phyloP scores from a whole-genome alignment of 2,113 vertebrate species.

The Notothenia rossii region DNA sequence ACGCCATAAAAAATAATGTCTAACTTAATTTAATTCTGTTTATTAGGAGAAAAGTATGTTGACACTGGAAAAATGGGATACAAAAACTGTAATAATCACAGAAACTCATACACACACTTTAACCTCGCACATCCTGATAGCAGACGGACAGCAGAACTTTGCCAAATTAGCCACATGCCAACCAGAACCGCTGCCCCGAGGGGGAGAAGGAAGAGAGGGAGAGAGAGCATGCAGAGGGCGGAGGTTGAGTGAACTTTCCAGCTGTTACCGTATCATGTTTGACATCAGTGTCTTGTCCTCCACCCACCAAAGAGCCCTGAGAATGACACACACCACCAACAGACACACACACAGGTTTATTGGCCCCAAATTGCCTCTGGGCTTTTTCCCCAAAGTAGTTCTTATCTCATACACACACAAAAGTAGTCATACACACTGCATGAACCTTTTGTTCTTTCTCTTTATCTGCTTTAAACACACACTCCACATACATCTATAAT shows the following conservation, averaged over 20 bases:
- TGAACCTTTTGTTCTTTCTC: slow-evolving; percentile 9
- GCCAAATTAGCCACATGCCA: slow-evolving; percentile 71
- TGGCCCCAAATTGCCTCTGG: slow-evolving; percentile 33
- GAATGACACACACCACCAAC: slow-evolving; percentile 55
- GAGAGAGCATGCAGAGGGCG: slow-evolving; percentile 37
- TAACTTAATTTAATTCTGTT: slow-evolving; percentile 5
- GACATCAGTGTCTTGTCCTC: slow-evolving; percentile 69
- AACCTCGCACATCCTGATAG: slow-evolving; percentile 4
- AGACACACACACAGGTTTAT: slow-evolving; percentile 60
- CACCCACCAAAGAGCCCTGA: slow-evolving; percentile 28
- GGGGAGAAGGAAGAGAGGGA: slow-evolving; percentile 25
- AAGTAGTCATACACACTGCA: not conserved
- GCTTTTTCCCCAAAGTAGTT: slow-evolving; percentile 47
- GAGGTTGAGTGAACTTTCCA: slow-evolving; percentile 68
- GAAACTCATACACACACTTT: not conserved
- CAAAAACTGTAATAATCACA: slow-evolving; percentile 41
- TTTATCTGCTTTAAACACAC: not conserved
- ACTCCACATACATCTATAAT: slow-evolving; percentile 21
- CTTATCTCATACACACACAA: slow-evolving; percentile 26
- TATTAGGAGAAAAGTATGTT: not conserved
- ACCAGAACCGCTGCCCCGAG: slow-evolving; percentile 48
- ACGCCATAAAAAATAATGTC: slow-evolving; percentile 1
- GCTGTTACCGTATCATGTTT: slow-evolving; percentile 78
- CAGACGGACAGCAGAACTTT: slow-evolving; percentile 48
- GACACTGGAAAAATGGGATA: not conserved